Percentiles rank a stretch among this genome's conserved stretches.
Evolutionary conservation across 2,113 vertebrate species (phyloP).

Genomic region (Mirounga angustirostris): DNA sequence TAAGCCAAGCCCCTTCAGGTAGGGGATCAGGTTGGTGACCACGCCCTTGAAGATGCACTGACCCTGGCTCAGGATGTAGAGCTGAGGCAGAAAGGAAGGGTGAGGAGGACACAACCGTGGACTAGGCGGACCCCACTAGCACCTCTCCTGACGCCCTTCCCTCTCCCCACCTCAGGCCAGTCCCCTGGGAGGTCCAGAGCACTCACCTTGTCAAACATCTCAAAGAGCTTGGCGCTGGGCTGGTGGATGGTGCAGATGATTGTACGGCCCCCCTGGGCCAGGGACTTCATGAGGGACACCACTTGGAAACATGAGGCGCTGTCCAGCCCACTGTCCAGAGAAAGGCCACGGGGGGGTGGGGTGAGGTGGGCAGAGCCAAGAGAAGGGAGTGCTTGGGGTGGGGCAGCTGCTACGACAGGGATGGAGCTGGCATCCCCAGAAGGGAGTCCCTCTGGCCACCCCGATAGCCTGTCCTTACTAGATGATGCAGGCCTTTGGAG

Average conservation of each 20-base stretch:
- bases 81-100: slow-evolving; percentile 86
- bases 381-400: background rate
- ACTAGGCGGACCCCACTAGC: background rate
- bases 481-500: background rate
- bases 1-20: slow-evolving; percentile 97
- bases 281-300: slow-evolving; percentile 96
- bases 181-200: background rate
- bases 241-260: slow-evolving; percentile 99
- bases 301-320: slow-evolving; percentile 98
- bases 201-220: slow-evolving; percentile 99
- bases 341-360: slow-evolving; percentile 26
- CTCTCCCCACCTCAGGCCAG: background rate
- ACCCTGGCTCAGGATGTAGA: slow-evolving; percentile 99
- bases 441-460: background rate
- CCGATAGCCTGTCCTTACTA: background rate
- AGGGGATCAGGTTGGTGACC: slow-evolving; percentile 97
- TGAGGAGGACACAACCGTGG: background rate
- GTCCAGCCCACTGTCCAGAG: slow-evolving; percentile 94
- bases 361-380: background rate
- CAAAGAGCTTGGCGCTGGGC: slow-evolving; percentile 99
- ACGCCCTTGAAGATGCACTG: slow-evolving; percentile 99
- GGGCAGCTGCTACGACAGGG: background rate
- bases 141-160: background rate
- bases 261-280: slow-evolving; percentile 97
- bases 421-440: background rate